A percentile compares a stretch with the other conserved stretches of the same genome.
Evolutionary conservation across 2,888 invertebrate genomes (phyloP).

Genomic region (Hydriomena furcata): DNA sequence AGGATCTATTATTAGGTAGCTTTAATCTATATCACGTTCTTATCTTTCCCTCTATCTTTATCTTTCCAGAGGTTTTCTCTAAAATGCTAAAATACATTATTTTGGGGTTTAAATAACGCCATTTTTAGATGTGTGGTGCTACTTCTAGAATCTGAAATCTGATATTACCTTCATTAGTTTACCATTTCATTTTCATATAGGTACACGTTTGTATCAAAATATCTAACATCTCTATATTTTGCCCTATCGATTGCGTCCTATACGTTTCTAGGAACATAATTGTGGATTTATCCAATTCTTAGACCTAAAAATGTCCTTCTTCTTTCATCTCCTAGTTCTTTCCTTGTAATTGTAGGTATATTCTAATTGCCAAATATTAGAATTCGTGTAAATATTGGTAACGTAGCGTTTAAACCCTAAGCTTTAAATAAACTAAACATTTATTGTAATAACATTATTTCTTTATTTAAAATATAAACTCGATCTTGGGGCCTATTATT

Average conservation of each 20-base stretch:
- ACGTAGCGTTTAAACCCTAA: slow-evolving; percentile 28
- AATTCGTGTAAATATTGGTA: slow-evolving; percentile 29
- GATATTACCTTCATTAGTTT: too few species aligned
- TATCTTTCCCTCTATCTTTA: slow-evolving; percentile 3
- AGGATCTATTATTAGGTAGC: not conserved
- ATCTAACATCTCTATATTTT: not conserved
- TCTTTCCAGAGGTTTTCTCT: too few species aligned
- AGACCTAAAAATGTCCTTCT: slow-evolving; percentile 1
- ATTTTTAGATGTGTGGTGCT: slow-evolving; percentile 70
- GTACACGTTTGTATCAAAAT: too few species aligned
- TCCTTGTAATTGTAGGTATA: slow-evolving; percentile 24
- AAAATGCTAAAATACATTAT: not conserved
- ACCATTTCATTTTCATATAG: too few species aligned
- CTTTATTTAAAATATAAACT: too few species aligned
- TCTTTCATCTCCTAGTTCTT: slow-evolving; percentile 20
- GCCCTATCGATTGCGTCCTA: slow-evolving; percentile 38
- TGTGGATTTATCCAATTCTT: not conserved
- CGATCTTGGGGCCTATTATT: slow-evolving; percentile 34
- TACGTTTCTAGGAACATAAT: not conserved
- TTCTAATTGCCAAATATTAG: slow-evolving; percentile 36
- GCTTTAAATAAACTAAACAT: slow-evolving; percentile 35
- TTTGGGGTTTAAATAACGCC: not conserved
- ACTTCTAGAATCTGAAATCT: slow-evolving; percentile 33
- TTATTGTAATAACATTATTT: too few species aligned
- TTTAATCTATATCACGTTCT: slow-evolving; percentile 32